Percentiles rank a stretch among this genome's conserved stretches.
phyloP scores from a whole-genome alignment of 2,888 invertebrate genomes.

The Seladonia tumulorum region DNA sequence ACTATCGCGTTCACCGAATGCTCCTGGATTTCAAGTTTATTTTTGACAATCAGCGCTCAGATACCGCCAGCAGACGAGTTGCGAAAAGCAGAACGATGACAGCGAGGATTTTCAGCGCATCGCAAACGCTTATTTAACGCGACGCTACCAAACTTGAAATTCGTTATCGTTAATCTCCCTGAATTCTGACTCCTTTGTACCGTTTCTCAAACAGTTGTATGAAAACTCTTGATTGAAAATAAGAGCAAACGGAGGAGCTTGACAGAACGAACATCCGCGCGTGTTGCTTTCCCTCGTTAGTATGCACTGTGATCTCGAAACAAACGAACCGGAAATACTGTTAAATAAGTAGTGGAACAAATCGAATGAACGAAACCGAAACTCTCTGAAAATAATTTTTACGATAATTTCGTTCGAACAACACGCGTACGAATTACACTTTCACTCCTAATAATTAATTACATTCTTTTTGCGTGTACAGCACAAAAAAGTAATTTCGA shows the following conservation, averaged over 20 bases:
- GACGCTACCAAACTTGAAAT: neutral
- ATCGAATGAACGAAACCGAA: neutral
- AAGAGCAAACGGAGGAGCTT: neutral
- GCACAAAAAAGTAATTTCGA: neutral
- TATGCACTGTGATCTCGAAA: neutral
- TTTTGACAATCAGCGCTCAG: neutral
- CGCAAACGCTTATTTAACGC: neutral
- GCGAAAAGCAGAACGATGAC: neutral
- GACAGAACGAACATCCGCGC: neutral
- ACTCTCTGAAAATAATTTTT: neutral
- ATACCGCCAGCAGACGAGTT: neutral
- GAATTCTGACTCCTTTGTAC: neutral
- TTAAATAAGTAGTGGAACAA: neutral
- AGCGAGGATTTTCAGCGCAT: neutral
- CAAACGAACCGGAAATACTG: neutral
- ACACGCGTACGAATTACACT: neutral
- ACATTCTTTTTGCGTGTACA: neutral
- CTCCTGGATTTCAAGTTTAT: neutral
- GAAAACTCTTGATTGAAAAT: neutral
- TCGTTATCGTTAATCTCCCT: neutral
- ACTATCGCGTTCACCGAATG: neutral
- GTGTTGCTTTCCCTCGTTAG: neutral
- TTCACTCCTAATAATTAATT: neutral
- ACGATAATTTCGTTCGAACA: neutral
- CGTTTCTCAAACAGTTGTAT: neutral